These are phyloP conservation scores for Cecropterus lyciades DNA, from an alignment of 1,140 invertebrate species.

Conservation along the genomic window DNA sequence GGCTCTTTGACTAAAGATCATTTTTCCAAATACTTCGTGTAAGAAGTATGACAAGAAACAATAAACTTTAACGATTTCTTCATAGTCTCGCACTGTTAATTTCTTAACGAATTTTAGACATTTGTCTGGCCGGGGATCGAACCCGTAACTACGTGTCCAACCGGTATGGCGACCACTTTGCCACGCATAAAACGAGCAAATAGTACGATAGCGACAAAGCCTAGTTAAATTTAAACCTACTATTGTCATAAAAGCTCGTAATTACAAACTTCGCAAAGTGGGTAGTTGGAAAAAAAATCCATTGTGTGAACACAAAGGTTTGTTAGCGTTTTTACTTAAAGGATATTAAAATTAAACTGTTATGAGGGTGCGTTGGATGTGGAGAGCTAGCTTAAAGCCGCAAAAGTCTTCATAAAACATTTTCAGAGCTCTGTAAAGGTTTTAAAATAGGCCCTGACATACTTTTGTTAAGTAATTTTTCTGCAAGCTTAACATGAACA, in stretches of 20 bases:
- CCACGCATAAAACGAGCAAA: too few relatives aligned
- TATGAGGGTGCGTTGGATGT: background rate
- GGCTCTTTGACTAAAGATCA: too few relatives aligned
- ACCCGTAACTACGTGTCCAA: too few relatives aligned
- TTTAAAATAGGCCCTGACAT: constrained; percentile 6
- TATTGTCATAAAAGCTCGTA: constrained; percentile 24
- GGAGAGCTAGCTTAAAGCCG: constrained; percentile 14
- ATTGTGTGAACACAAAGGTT: constrained; percentile 26
- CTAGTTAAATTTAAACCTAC: background rate
- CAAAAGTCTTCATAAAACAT: constrained; percentile 7
- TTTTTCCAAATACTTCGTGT: too few relatives aligned
- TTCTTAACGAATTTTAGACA: too few relatives aligned
- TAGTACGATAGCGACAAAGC: too few relatives aligned
- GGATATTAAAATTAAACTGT: constrained; percentile 28
- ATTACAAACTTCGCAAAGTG: constrained; percentile 18
- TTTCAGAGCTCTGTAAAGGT: constrained; percentile 13
- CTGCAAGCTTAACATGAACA: too few relatives aligned
- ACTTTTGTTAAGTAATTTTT: background rate
- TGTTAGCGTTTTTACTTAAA: constrained; percentile 31
- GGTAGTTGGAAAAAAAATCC: constrained; percentile 12
- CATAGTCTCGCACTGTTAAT: too few relatives aligned
- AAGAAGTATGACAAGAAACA: too few relatives aligned
- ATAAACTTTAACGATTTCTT: too few relatives aligned
- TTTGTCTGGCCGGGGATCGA: too few relatives aligned
- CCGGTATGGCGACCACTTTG: too few relatives aligned